Conservation (phyloP, 1,140 invertebrate species). For the Physella acuta region DNA sequence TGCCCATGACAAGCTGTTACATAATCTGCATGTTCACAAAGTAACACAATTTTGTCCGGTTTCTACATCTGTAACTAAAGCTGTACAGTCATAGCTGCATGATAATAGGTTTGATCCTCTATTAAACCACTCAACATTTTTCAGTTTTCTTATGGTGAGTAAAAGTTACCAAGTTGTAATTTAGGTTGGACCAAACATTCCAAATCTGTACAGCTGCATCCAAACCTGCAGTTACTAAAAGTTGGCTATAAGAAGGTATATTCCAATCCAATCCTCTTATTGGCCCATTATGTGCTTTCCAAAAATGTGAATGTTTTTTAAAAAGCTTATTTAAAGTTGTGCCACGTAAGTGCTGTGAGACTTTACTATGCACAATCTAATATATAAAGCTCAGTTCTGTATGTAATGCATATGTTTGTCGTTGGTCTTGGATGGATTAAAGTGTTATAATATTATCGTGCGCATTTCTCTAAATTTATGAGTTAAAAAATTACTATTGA, state of each 20-base stretch:
- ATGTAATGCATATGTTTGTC: too few relatives aligned
- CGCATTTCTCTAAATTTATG: too few relatives aligned
- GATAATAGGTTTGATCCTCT: constrained; percentile 41
- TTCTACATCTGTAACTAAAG: constrained; percentile 47
- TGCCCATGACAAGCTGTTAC: too few relatives aligned
- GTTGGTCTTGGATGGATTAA: too few relatives aligned
- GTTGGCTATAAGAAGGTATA: constrained; percentile 54
- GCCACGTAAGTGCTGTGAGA: constrained; percentile 35
- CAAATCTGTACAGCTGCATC: constrained; percentile 51
- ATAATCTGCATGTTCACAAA: too few relatives aligned
- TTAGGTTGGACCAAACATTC: constrained; percentile 48
- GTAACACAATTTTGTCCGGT: too few relatives aligned
- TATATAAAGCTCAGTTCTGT: too few relatives aligned
- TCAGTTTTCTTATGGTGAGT: constrained; percentile 46
- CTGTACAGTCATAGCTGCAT: constrained; percentile 51
- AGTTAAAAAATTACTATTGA: too few relatives aligned
- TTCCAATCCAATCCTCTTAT: constrained; percentile 52
- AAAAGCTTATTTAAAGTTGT: constrained; percentile 29
- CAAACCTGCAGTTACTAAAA: constrained; percentile 37
- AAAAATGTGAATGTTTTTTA: constrained; percentile 22
- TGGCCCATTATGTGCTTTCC: constrained; percentile 36
- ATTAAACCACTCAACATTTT: constrained; percentile 48
- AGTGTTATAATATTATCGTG: too few relatives aligned
- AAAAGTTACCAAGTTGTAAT: constrained; percentile 37
- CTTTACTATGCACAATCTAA: constrained; percentile 45